Percentiles rank a stretch among this genome's conserved stretches.
phyloP scores from a whole-genome alignment of 2,797 vertebrate species.

The Delichon dasypus region DNA sequence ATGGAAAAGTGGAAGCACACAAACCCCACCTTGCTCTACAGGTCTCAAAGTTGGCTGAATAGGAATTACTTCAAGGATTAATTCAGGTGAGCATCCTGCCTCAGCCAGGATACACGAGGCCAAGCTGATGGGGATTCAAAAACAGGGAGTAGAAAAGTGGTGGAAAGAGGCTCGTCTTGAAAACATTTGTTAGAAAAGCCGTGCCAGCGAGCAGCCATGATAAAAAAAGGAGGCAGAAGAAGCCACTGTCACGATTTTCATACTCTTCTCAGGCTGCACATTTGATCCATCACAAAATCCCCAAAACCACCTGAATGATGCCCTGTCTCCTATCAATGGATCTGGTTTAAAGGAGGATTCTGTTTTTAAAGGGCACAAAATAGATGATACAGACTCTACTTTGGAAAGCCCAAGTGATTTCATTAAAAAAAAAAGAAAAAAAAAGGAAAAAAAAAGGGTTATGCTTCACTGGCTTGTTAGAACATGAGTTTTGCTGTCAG shows the following conservation, averaged over 20 bases:
- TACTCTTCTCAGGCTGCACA: background rate
- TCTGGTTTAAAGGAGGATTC: background rate
- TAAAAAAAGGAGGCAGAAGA: background rate
- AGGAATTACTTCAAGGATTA: background rate
- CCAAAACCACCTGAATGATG: background rate
- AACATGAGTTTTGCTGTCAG: slow-evolving; percentile 8
- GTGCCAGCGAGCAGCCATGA: background rate
- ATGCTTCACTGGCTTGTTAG: background rate
- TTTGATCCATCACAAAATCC: background rate
- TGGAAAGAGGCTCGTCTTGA: background rate
- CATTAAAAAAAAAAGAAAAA: background rate
- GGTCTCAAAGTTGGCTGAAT: background rate
- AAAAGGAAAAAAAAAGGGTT: background rate
- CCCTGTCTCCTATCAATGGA: background rate
- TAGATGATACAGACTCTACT: background rate
- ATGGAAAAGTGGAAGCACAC: background rate
- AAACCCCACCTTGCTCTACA: background rate
- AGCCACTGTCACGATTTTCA: background rate
- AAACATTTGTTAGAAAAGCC: background rate
- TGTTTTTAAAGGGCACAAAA: background rate
- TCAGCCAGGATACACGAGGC: background rate
- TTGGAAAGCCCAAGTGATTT: background rate
- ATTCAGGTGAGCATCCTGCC: background rate
- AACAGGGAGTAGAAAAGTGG: background rate
- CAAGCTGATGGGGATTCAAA: background rate